These are phyloP conservation scores for Peromyscus polionotus DNA, from an alignment of 2,113 vertebrate species.

Conservation along the genomic window DNA sequence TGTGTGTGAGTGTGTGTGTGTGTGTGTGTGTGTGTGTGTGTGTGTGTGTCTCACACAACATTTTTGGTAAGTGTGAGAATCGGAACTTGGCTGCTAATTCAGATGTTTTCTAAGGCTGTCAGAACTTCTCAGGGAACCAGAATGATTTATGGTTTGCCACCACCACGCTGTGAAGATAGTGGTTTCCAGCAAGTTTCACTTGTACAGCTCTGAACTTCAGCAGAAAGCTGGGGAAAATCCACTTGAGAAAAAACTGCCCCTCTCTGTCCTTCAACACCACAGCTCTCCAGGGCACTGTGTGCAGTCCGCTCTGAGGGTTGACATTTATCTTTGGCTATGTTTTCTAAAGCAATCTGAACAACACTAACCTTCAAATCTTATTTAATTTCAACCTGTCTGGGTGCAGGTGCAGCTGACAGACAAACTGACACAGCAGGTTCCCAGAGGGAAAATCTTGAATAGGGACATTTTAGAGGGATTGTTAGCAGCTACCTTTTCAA, in stretches of 20 bases:
- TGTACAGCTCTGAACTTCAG: neutral
- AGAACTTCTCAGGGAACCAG: neutral
- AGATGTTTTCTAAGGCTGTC: neutral
- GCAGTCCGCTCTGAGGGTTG: neutral
- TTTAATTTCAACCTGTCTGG: neutral
- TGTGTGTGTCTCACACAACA: neutral
- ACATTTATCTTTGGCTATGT: neutral
- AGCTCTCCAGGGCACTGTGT: neutral
- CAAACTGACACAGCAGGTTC: neutral
- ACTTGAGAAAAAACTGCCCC: neutral
- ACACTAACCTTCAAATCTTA: neutral
- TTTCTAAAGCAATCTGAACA: neutral
- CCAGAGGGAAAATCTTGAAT: neutral
- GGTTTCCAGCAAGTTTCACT: slow-evolving; percentile 57
- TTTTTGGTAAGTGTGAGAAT: slow-evolving; percentile 48
- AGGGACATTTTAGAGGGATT: neutral
- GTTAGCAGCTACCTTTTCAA: neutral
- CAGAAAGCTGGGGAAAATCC: slow-evolving; percentile 45
- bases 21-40: neutral
- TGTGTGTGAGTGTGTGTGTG: neutral
- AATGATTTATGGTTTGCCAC: slow-evolving; percentile 59
- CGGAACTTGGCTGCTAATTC: neutral
- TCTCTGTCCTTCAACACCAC: neutral
- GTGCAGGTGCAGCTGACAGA: neutral
- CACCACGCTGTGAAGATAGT: neutral